Evolutionary conservation across 92 coral and sea anemone genomes (phyloP).

Genomic region (Zoanthus gigantus): DNA sequence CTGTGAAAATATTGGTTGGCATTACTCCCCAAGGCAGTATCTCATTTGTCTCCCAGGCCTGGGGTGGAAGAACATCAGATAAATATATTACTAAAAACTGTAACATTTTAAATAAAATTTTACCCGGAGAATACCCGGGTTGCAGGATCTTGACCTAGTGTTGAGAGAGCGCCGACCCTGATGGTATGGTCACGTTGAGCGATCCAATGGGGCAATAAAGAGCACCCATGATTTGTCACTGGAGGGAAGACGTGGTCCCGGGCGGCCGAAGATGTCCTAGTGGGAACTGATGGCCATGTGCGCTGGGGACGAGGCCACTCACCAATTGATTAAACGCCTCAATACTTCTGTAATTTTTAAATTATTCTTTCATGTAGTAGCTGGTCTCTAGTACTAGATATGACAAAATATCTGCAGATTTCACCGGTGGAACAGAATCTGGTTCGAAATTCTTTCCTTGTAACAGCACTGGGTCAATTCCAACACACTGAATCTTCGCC

Average conservation of each 20-base stretch:
- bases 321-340: neutral
- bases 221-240: too few relatives aligned
- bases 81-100: neutral
- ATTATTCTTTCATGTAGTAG: neutral
- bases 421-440: neutral
- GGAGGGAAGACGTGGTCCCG: too few relatives aligned
- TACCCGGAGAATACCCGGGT: too few relatives aligned
- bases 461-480: neutral
- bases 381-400: neutral
- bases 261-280: too few relatives aligned
- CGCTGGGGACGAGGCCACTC: neutral
- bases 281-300: neutral
- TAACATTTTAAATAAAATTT: neutral
- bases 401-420: neutral
- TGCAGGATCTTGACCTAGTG: too few relatives aligned
- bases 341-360: neutral
- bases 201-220: too few relatives aligned
- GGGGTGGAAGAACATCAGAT: neutral
- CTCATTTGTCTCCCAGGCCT: neutral
- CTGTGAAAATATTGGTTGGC: neutral
- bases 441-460: neutral
- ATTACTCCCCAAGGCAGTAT: neutral
- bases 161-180: too few relatives aligned
- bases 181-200: too few relatives aligned
- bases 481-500: neutral